Evolutionary conservation across 2,113 vertebrate species (phyloP), one percentile per base, ranked within the genome.

Genomic region (Isurus oxyrinchus): DNA sequence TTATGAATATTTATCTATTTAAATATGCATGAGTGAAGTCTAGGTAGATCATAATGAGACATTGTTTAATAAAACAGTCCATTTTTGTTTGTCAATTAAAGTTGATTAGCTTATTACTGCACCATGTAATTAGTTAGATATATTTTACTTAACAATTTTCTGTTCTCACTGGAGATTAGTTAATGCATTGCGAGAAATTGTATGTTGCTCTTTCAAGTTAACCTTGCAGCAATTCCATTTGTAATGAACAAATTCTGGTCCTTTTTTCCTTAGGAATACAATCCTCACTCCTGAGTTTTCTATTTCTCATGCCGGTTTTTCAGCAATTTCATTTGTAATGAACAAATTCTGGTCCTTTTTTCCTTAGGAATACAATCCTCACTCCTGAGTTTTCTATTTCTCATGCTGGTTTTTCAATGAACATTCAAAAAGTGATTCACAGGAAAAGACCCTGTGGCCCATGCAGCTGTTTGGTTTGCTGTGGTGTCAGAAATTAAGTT

Each of bases 21-120:
- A 53, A 53, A 95, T 53, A 72, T 95, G 66, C 44, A 69, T 44
- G 61, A 95, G 23, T 72, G 44, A 95, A 72, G 23, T 72, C 94
- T 72, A 72, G 94, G 94, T 95, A 95, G 25, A 23, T 53, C 94
- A 55, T 72, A 55, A 94, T 94, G 66, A 72, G 44, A 53, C 49
- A 72, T 95, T 44, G 67, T 95, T 72, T 53, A 72, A 95, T 95
- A 31, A 72, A 95, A 95, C 94, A 55, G 44, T 44, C 53, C 49
- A 49, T n/a, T 95, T 95, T 95, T 95, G 25, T 95, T 95, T 95
- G 94, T 35, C 66, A 72, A 72, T 95, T 95, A 95, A 95, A 72
- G 25, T 95, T 95, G 44, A 49, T 95, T 95, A 72, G 67, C 49
- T 72, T 69, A 55, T 95, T 55, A 95, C 94, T 95, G 94, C 44